phyloP scores from a whole-genome alignment of 1,140 invertebrate genomes.

The Tribolium madens region DNA sequence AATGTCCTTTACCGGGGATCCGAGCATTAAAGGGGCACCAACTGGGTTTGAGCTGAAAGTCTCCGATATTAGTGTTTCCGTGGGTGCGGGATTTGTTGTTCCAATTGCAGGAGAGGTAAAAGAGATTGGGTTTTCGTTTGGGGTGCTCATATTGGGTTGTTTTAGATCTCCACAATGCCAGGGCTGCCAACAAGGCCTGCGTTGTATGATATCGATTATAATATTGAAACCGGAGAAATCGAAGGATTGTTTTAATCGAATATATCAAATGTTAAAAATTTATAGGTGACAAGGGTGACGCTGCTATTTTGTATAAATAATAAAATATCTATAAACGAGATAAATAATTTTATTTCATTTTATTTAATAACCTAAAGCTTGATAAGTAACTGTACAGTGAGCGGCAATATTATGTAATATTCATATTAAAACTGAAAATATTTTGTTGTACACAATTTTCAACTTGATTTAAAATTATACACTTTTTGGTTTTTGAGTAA shows the following conservation, averaged over 20 bases:
- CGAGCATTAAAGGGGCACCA: constrained; percentile 91
- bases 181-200: constrained; percentile 94
- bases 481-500: too few relatives aligned
- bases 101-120: constrained; percentile 90
- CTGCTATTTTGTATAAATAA: neutral
- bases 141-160: constrained; percentile 51
- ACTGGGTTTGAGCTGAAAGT: constrained; percentile 89
- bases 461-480: too few relatives aligned
- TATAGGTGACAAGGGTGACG: neutral
- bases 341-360: neutral
- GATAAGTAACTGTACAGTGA: too few relatives aligned
- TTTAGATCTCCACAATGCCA: constrained; percentile 90
- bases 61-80: constrained; percentile 89
- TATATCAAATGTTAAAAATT: neutral
- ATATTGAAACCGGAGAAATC: constrained; percentile 89
- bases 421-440: too few relatives aligned
- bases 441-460: too few relatives aligned
- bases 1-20: constrained; percentile 91
- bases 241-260: constrained; percentile 86
- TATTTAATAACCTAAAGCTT: too few relatives aligned
- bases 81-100: constrained; percentile 95
- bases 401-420: too few relatives aligned
- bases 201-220: constrained; percentile 97
- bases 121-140: neutral
- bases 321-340: neutral